Conservation (phyloP, 2,113 vertebrate species). For the rat (Rattus norvegicus) region DNA sequence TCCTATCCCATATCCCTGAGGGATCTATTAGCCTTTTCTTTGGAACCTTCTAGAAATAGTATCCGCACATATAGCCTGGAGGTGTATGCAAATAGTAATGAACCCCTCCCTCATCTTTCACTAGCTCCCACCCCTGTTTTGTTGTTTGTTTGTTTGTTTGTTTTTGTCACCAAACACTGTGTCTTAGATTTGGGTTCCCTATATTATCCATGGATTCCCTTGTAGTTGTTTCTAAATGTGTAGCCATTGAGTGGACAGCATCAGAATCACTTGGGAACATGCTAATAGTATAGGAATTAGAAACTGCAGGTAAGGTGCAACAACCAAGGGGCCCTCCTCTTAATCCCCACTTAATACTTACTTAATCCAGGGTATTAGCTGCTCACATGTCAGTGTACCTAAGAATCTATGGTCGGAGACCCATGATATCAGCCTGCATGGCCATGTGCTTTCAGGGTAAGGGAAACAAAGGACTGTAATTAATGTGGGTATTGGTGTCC, state of each 20-base stretch:
- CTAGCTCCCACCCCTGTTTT: not conserved
- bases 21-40: not conserved
- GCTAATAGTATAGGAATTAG: not conserved
- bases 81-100: not conserved
- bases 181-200: not conserved
- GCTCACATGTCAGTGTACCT: not conserved
- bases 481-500: not conserved
- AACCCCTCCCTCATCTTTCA: not conserved
- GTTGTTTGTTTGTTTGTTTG: not conserved
- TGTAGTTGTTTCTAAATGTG: not conserved
- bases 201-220: not conserved
- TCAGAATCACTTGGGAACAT: not conserved
- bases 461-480: not conserved
- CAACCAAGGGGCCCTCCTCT: not conserved
- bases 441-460: no score
- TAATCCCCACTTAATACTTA: not conserved
- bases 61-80: not conserved
- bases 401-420: not conserved
- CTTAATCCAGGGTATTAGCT: not conserved
- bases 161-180: not conserved
- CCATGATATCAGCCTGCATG: not conserved
- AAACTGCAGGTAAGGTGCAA: not conserved
- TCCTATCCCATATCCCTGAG: rapidly evolving
- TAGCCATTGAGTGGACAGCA: not conserved
- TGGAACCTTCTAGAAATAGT: not conserved